phyloP scores from a whole-genome alignment of 2,888 invertebrate genomes.

The Tetanocera ferruginea region DNA sequence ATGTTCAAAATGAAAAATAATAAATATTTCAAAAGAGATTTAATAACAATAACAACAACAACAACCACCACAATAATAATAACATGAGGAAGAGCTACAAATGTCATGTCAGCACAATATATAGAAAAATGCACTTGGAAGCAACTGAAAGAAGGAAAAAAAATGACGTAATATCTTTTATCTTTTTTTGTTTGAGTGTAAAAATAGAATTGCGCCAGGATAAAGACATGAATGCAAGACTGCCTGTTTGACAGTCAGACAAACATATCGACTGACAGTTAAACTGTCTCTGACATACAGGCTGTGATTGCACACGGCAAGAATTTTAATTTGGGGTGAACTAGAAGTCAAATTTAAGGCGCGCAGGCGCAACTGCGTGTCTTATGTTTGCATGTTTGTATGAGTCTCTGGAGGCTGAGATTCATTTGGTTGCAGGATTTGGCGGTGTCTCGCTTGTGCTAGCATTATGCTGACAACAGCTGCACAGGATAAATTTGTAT shows the following conservation, averaged over 20 bases:
- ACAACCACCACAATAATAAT: not conserved
- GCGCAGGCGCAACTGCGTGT: constrained; percentile 30
- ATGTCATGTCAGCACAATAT: constrained; percentile 17
- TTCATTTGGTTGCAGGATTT: no score
- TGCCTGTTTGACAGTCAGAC: not conserved
- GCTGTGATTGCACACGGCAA: constrained; percentile 29
- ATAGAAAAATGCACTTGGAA: constrained; percentile 28
- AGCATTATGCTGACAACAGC: not conserved
- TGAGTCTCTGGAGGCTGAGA: no score
- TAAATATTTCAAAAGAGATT: not conserved
- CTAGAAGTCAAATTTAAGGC: constrained; percentile 15
- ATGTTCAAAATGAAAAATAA: not conserved
- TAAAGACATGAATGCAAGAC: not conserved
- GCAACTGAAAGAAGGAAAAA: constrained; percentile 13
- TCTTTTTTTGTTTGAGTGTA: not conserved
- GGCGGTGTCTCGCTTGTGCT: no score
- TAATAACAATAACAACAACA: not conserved
- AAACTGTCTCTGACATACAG: constrained; percentile 12
- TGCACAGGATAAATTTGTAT: constrained; percentile 1
- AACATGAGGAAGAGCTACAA: not conserved
- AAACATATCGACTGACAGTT: constrained; percentile 13
- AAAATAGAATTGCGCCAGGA: not conserved
- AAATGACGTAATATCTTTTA: not conserved
- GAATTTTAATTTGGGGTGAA: constrained; percentile 29
- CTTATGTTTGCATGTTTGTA: not conserved